Evolutionary conservation across 23 tunicate genomes (phyloP), one percentile per base, ranked within the genome.

Genomic region (Aplidium turbinatum): DNA sequence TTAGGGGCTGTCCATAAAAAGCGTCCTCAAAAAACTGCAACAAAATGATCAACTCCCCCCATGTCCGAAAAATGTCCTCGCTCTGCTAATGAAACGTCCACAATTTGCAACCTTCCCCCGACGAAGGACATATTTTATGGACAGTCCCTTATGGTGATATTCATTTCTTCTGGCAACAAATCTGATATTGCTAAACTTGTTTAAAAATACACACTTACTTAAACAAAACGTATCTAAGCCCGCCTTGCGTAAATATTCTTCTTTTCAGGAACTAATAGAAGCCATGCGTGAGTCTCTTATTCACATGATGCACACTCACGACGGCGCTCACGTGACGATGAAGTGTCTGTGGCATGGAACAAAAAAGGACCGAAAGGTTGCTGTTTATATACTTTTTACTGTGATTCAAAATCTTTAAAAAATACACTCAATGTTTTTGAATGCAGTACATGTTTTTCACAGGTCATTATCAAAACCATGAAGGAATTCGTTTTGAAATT

Each of bases 281-380:
- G 40, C 48, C 6, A 60, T 95, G 47, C 90, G 95, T 26, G 99
- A 90, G 6, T 87, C 96, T 7, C 85, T 95, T 24, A 87, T 88
- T 54, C 99, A 95, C 64, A 78, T 95, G 68, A 82, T 95, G 78
- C 99, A 95, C 73, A 87, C 99, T 3, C 87, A 76, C 30, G 99
- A 95, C 38, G 99, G 99, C 1, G 90, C 95, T 36, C 79, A 88
- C 35, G 99, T 85, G 13, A 73, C 82, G 0, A 84, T 95, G 91
- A 75, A 83, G 16, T 95, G 99, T 53, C 50, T 95, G 25, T 95
- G 99, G 99, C 78, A 71, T 38, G 99, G 99, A 29, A 64, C 96
- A 3, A 94, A 89, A 9, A 95, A 95, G 62, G 99, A 95, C 55
- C 47, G 99, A 36, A 95, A 95, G 50, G 90, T 93, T 38, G 75